A percentile compares a stretch with the other conserved stretches of the same genome.
Evolutionary conservation across 2,797 vertebrate genomes (phyloP).

Genomic region (Clarias fuscus): DNA sequence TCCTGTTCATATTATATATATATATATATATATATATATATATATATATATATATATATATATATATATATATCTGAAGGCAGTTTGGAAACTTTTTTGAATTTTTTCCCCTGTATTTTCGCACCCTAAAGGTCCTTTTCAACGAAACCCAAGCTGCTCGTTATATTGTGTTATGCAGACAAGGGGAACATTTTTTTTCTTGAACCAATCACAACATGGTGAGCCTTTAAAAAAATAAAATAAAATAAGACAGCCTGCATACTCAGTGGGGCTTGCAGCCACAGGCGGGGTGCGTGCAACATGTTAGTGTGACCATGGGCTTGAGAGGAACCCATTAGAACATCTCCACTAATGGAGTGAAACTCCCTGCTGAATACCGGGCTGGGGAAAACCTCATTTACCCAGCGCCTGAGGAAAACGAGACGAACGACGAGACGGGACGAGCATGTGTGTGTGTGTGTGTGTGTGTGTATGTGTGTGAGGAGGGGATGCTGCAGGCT

Average conservation of each 20-base stretch:
- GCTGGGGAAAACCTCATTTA: conserved; percentile 78
- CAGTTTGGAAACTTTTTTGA: not conserved
- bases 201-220: conserved; percentile 3
- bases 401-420: conserved; percentile 67
- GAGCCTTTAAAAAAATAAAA: not conserved
- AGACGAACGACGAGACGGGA: conserved; percentile 55
- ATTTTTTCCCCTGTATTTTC: too few species aligned
- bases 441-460: conserved; percentile 33
- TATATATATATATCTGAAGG: not conserved
- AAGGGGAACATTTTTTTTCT: conserved; percentile 16
- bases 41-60: too few species aligned
- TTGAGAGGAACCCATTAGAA: conserved; percentile 57
- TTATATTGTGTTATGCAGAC: conserved; percentile 13
- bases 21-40: too few species aligned
- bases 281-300: conserved; percentile 41
- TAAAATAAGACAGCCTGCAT: conserved; percentile 5
- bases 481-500: conserved; percentile 27
- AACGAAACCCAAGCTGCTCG: not conserved
- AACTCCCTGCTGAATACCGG: conserved; percentile 75
- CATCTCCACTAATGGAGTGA: conserved; percentile 73
- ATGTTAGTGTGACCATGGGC: conserved; percentile 38
- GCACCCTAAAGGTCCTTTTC: not conserved
- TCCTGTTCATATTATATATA: not conserved
- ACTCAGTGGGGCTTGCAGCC: conserved; percentile 25
- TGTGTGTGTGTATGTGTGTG: not conserved